Conservation (phyloP, 2,888 invertebrate species). For the Chloromyia formosa region DNA sequence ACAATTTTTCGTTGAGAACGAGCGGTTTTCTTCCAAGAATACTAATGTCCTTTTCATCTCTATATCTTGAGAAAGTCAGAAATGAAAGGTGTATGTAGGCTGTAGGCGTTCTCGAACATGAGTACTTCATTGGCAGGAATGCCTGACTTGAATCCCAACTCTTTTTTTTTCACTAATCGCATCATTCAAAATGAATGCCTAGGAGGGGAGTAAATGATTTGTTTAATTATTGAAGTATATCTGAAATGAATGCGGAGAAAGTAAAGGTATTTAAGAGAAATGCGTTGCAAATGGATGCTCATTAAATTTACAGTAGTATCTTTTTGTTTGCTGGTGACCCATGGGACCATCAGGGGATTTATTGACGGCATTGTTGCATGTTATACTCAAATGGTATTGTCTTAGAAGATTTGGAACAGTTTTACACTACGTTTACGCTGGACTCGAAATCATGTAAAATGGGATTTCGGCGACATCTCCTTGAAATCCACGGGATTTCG, state of each 20-base stretch:
- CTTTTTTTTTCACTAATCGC: not conserved
- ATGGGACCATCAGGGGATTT: not conserved
- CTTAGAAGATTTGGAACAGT: too few relatives aligned
- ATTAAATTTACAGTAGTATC: constrained; percentile 45
- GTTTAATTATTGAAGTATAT: constrained; percentile 44
- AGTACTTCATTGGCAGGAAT: not conserved
- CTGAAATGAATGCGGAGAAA: constrained; percentile 39
- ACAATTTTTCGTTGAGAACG: not conserved
- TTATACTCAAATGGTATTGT: too few relatives aligned
- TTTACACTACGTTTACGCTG: too few relatives aligned
- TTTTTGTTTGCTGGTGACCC: constrained; percentile 27
- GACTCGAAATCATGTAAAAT: too few relatives aligned
- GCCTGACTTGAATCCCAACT: not conserved
- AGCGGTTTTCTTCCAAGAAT: not conserved
- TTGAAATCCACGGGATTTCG: too few relatives aligned
- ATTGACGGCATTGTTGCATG: too few relatives aligned
- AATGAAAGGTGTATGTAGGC: too few relatives aligned
- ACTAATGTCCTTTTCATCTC: constrained; percentile 21
- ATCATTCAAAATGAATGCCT: constrained; percentile 9
- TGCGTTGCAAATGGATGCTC: not conserved
- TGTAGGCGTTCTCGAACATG: not conserved
- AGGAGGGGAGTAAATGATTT: constrained; percentile 1
- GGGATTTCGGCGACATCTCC: too few relatives aligned
- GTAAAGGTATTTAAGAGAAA: constrained; percentile 32
- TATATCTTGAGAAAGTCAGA: not conserved